phyloP scores from a whole-genome alignment of 1,140 invertebrate species.

The Aplysia californica region DNA sequence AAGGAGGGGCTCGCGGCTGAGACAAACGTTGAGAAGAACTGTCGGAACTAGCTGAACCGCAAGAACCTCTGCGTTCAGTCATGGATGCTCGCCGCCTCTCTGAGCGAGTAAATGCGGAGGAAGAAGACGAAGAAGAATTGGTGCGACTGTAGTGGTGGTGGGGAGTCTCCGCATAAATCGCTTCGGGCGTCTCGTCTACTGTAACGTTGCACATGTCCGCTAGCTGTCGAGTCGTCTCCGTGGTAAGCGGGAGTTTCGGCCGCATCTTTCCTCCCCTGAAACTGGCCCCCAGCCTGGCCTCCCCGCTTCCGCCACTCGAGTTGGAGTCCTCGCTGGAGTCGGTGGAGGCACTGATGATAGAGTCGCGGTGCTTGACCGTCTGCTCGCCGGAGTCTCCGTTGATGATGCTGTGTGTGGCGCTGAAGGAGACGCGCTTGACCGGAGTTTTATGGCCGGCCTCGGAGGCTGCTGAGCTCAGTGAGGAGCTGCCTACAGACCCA shows the following conservation, averaged over 20 bases:
- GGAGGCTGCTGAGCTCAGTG: conserved; percentile 8
- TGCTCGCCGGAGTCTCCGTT: conserved; percentile 54
- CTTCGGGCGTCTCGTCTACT: conserved; percentile 37
- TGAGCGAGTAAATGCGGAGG: conserved; percentile 36
- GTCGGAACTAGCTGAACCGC: conserved; percentile 23
- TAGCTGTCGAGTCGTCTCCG: conserved; percentile 60
- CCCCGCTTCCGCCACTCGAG: conserved; percentile 58
- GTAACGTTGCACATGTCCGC: conserved; percentile 57
- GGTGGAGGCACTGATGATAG: conserved; percentile 62
- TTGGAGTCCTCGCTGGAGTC: conserved; percentile 61
- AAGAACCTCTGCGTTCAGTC: conserved; percentile 24
- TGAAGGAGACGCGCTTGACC: conserved; percentile 62
- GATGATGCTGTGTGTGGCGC: conserved; percentile 61
- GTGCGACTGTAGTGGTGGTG: no score
- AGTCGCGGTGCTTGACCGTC: conserved; percentile 53
- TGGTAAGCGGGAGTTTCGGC: conserved; percentile 59
- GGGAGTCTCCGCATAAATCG: conserved; percentile 24
- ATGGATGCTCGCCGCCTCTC: conserved; percentile 43
- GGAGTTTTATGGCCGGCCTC: conserved; percentile 46
- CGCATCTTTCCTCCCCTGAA: conserved; percentile 52
- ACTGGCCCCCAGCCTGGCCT: conserved; percentile 39
- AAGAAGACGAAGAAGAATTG: conserved; percentile 54
- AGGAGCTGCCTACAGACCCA: conserved; percentile 13
- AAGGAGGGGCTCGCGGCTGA: conserved; percentile 2
- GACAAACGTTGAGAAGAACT: neutral